These are phyloP conservation scores for Pluvianellus socialis DNA, from an alignment of 2,113 vertebrate genomes.

Conservation along the genomic window DNA sequence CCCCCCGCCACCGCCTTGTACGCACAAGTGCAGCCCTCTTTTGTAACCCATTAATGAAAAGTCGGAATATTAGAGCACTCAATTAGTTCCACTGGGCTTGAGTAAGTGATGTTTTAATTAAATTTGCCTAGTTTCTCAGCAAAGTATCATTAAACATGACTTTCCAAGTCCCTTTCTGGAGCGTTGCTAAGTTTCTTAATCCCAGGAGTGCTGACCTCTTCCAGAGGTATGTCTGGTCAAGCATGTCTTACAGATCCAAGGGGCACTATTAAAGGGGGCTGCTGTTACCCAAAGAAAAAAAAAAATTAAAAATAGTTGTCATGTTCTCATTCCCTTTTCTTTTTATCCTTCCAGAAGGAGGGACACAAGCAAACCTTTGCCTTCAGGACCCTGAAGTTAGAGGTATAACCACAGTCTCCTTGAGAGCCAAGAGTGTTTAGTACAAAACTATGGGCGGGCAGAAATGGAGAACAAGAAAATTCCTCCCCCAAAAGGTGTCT, in stretches of 20 bases:
- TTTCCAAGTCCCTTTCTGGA: conserved; percentile 65
- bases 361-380: neutral
- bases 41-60: conserved; percentile 77
- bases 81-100: conserved; percentile 68
- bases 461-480: neutral
- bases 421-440: neutral
- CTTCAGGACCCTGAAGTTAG: neutral
- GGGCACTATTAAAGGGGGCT: conserved; percentile 60
- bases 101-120: conserved; percentile 78
- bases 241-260: conserved; percentile 61
- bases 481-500: neutral
- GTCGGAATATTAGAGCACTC: conserved; percentile 64
- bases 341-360: neutral
- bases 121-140: conserved; percentile 73
- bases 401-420: neutral
- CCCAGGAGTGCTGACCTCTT: conserved; percentile 64
- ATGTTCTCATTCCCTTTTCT: neutral
- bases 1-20: neutral
- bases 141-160: conserved; percentile 75
- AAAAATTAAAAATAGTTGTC: neutral
- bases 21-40: conserved; percentile 61
- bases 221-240: conserved; percentile 68
- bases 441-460: neutral
- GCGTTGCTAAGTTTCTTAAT: conserved; percentile 74
- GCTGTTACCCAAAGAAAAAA: conserved; percentile 15